Base-by-base conservation (phyloP, 2,113 vertebrate genomes). In the Indri indri region DNA sequence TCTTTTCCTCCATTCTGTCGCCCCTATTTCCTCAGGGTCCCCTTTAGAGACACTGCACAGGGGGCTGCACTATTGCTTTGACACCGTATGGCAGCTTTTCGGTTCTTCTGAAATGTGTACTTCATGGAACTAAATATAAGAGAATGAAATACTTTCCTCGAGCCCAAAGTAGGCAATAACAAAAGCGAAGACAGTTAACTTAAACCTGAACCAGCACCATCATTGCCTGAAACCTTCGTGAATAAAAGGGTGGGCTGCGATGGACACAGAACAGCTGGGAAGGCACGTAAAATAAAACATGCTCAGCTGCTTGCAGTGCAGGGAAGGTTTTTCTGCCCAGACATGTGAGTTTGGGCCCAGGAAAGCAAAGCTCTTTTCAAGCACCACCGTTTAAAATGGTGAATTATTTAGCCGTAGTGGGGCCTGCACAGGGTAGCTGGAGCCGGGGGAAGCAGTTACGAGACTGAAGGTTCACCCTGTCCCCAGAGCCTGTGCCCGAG, bases 51-150 rank as follows among this genome's bases (percentile, higher is more conserved):
- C 12, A 50, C 27, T 2, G 2, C 40, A 65, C 0, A 0, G 23
- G 47, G 12, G 18, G 14, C 63, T 10, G 0, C 8, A 6, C 0
- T 16, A 89, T 27, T 30, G 17, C 22, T 82, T 57, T 63, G 80
- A 74, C 50, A 23, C 63, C 34, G 18, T 1, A 25, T 0, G 20
- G 76, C 42, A 66, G 65, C 4, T 32, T 93, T 76, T n/a, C 23
- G 47, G 20, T 50, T 73, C 88, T 84, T 88, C 40, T 86, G 68
- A 95, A 96, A 91, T n/a, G 27, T 40, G 61, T 54, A 4, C 68
- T 88, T 94, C 54, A 68, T 88, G 83, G 80, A 87, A 52, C 37
- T 83, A 74, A 95, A 89, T 22, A 76, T 1, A 92, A 80, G 88
- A 90, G 47, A 92, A 96, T 18, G 42, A 8, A 57, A 22, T 30